phyloP scores from a whole-genome alignment of 2,113 vertebrate genomes.

The Protobothrops mucrosquamatus region DNA sequence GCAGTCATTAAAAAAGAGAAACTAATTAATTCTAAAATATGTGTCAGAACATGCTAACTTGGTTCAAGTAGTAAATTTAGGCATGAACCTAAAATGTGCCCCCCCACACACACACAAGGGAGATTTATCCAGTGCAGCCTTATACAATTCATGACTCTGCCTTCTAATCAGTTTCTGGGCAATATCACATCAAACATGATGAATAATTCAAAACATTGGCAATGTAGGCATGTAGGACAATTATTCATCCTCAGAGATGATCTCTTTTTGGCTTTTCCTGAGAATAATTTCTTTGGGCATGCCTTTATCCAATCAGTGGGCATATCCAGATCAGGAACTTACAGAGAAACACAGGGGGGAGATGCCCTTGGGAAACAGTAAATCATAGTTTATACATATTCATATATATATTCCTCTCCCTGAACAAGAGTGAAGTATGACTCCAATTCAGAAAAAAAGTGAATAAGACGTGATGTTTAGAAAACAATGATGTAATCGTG shows the following conservation, averaged over 20 bases:
- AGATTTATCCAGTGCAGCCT: not conserved
- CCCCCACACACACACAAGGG: not conserved
- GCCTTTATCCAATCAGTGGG: not conserved
- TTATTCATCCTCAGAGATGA: not conserved
- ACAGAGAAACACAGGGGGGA: not conserved
- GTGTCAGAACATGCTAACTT: not conserved
- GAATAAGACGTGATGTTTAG: not conserved
- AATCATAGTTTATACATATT: not conserved
- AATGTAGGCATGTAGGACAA: not conserved
- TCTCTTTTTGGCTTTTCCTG: not conserved
- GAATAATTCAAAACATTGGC: not conserved
- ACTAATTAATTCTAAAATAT: not conserved
- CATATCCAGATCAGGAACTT: not conserved
- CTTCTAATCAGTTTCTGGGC: not conserved
- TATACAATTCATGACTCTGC: not conserved
- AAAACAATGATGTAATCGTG: not conserved
- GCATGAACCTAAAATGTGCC: not conserved
- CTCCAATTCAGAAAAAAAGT: not conserved
- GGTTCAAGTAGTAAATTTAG: not conserved
- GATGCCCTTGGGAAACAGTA: no score
- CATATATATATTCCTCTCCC: not conserved
- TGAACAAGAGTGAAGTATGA: not conserved
- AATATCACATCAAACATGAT: not conserved
- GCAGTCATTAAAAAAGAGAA: not conserved
- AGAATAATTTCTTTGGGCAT: not conserved